A percentile compares a stretch with the other conserved stretches of the same genome.
Conservation (phyloP, 2,113 vertebrate genomes). For the Chroicocephalus ridibundus region DNA sequence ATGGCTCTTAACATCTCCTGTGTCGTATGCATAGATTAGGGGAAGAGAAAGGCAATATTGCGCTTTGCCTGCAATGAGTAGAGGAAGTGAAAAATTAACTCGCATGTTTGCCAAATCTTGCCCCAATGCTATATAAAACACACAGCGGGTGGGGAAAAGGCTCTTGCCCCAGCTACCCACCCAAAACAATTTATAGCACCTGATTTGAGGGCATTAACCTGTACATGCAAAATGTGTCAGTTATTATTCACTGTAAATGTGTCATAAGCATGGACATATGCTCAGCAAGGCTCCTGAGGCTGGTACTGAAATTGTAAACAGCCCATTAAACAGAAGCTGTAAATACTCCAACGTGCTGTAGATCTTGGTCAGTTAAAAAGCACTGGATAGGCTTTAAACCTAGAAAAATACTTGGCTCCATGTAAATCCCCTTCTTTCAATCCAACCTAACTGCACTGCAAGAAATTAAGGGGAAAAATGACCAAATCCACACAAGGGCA, state of each 20-base stretch:
- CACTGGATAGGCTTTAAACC: not conserved
- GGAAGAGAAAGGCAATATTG: not conserved
- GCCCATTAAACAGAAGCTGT: slow-evolving; percentile 44
- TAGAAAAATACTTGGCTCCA: not conserved
- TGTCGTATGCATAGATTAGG: not conserved
- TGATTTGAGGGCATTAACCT: slow-evolving; percentile 34
- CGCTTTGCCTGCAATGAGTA: not conserved
- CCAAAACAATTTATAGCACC: slow-evolving; percentile 5
- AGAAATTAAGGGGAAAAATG: not conserved
- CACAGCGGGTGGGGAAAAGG: not conserved
- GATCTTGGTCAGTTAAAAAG: slow-evolving; percentile 37
- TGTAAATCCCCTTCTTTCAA: not conserved
- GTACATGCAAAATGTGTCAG: not conserved
- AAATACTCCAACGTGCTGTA: slow-evolving; percentile 11
- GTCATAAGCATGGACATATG: slow-evolving; percentile 35
- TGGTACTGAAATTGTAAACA: slow-evolving; percentile 18
- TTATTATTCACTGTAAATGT: slow-evolving; percentile 43
- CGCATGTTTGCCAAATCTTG: not conserved
- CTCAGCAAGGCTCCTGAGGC: not conserved
- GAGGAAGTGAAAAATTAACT: not conserved
- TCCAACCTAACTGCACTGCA: not conserved
- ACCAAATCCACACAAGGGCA: not conserved
- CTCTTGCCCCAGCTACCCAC: not conserved
- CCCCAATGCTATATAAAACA: not conserved
- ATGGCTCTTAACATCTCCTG: not conserved